Base-by-base conservation (phyloP, 1,140 invertebrate genomes). In the Oedothorax gibbosus region DNA sequence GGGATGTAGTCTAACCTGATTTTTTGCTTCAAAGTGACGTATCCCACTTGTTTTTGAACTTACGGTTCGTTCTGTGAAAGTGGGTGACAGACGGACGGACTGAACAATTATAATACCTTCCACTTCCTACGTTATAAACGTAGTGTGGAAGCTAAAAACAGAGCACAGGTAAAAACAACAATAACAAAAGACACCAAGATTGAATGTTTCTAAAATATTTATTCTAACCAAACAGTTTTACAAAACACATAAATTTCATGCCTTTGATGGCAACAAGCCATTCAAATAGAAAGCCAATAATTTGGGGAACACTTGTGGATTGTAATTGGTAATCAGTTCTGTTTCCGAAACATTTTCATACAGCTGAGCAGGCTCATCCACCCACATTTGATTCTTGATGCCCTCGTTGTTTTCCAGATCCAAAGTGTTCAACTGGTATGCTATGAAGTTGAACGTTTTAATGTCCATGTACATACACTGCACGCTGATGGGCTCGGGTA, bases 361-460 rank as follows among this genome's bases (percentile, higher is more conserved):
- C 0, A 84, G 50, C 5, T 11, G 7, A 2, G 49, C 6, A n/a
- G 72, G 20, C 20, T 75, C 72, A 57, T 87, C 86, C 7, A 87
- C 20, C 86, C 86, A 87, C 15, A 80, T 72, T 76, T 87, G 86
- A 54, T 87, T 87, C 56, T 87, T 87, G 3, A 87, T 54, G 15
- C 86, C 86, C 11, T 86, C 69, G 54, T 64, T 54, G 35, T 79
- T 10, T 2, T 49, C 76, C 8, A 87, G 50, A 20, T 87, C 84
- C 14, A 87, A 60, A 57, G 86, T 87, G 54, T 87, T 87, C 20
- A 87, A 50, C 54, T 87, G 86, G 60, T 85, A 87, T 7, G 80
- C 86, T 8, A 86, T 18, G 18, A 86, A 82, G 54, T 81, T 68
- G 15, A 72, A 76, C 0, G 53, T 15, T 18, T 72, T 76, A 5